Conservation (phyloP, 1,140 invertebrate genomes). For the Manduca sexta region DNA sequence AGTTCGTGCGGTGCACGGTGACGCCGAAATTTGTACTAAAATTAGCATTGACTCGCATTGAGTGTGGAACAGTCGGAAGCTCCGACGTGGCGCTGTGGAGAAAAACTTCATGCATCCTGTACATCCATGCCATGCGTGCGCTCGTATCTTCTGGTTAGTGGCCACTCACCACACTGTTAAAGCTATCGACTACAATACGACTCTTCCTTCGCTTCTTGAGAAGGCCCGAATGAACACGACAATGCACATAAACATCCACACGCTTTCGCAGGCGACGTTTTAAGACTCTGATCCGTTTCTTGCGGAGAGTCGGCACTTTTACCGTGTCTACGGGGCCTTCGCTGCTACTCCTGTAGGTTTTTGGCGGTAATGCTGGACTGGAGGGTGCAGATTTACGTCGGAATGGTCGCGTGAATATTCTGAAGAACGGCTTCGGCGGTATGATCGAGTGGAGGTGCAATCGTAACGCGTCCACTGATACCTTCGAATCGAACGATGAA, state of each 20-base stretch:
- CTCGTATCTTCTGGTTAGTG: slow-evolving; percentile 32
- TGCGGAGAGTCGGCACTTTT: slow-evolving; percentile 48
- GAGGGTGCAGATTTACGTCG: slow-evolving; percentile 78
- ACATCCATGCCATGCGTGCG: slow-evolving; percentile 28
- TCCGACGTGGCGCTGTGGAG: slow-evolving; percentile 8
- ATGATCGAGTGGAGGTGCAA: slow-evolving; percentile 68
- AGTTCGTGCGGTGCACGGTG: slow-evolving; percentile 54
- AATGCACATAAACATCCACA: slow-evolving; percentile 63
- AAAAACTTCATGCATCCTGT: slow-evolving; percentile 25
- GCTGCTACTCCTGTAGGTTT: slow-evolving; percentile 70
- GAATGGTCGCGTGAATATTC: slow-evolving; percentile 77
- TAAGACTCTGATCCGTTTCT: slow-evolving; percentile 43
- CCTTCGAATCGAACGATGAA: slow-evolving; percentile 57
- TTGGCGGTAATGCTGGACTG: slow-evolving; percentile 73
- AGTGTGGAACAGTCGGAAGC: slow-evolving; percentile 1
- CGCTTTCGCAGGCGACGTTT: slow-evolving; percentile 53
- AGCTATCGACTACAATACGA: slow-evolving; percentile 33
- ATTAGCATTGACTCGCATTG: slow-evolving; percentile 23
- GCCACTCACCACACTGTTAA: slow-evolving; percentile 68
- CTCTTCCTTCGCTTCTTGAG: slow-evolving; percentile 39
- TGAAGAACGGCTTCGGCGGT: slow-evolving; percentile 71
- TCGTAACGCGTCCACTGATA: slow-evolving; percentile 59
- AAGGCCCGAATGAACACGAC: slow-evolving; percentile 37
- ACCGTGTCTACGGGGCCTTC: slow-evolving; percentile 66
- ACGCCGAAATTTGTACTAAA: slow-evolving; percentile 24